A percentile compares a stretch with the other conserved stretches of the same genome.
Evolutionary conservation across 2,797 vertebrate species (phyloP).

Genomic region (Microhierax caerulescens): DNA sequence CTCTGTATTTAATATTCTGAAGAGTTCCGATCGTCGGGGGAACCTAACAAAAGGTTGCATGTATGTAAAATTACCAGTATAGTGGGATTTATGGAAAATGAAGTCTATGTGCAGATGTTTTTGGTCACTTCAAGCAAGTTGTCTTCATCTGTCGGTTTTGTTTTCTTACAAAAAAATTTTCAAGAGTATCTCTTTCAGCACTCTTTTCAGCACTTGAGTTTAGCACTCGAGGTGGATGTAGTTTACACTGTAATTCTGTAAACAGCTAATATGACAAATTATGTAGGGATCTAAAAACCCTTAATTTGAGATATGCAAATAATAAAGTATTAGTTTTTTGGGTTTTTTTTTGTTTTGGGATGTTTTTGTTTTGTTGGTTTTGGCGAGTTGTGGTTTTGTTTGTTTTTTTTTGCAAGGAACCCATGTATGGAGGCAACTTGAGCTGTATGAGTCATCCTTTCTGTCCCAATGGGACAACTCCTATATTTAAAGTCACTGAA

Average conservation of each 20-base stretch:
- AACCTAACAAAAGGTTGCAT: neutral
- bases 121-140: neutral
- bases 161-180: neutral
- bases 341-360: accelerated
- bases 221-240: neutral
- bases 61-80: neutral
- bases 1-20: neutral
- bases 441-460: neutral
- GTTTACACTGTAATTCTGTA: neutral
- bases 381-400: no score
- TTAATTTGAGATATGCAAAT: neutral
- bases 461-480: neutral
- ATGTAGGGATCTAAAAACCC: neutral
- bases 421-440: neutral
- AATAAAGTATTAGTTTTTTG: neutral
- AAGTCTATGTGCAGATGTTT: accelerated
- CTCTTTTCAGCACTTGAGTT: neutral
- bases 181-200: neutral
- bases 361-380: neutral
- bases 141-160: neutral
- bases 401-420: neutral
- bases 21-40: neutral
- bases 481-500: neutral
- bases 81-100: neutral
- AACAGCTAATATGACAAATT: neutral